phyloP scores from a whole-genome alignment of 2,797 vertebrate species.

The Melanotaenia boesemani region DNA sequence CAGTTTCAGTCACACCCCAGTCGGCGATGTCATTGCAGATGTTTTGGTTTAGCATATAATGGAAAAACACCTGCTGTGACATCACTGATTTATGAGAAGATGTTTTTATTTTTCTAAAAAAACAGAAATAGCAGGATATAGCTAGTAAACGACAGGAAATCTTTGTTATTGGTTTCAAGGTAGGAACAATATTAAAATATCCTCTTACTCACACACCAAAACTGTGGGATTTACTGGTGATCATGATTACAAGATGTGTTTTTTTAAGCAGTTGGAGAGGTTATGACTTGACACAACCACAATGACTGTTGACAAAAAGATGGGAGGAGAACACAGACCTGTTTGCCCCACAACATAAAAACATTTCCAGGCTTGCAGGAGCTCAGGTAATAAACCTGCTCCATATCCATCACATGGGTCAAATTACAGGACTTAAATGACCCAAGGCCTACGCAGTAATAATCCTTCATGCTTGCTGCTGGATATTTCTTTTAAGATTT shows the following conservation, averaged over 20 bases:
- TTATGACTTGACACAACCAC: constrained; percentile 16
- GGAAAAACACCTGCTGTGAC: constrained; percentile 27
- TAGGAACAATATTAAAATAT: not conserved
- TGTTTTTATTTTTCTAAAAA: not conserved
- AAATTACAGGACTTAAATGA: constrained; percentile 64
- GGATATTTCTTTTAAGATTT: constrained; percentile 58
- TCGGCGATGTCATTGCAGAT: constrained; percentile 35
- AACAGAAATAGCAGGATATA: not conserved
- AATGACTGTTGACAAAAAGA: constrained; percentile 35
- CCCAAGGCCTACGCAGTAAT: constrained; percentile 33
- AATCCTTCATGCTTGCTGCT: constrained; percentile 50
- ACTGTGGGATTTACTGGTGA: constrained; percentile 6
- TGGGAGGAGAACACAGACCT: constrained; percentile 2
- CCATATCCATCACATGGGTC: constrained; percentile 61
- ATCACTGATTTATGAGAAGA: not conserved
- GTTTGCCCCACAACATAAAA: constrained; percentile 29
- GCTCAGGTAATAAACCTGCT: constrained; percentile 41
- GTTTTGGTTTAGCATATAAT: constrained; percentile 16
- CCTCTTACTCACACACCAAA: not conserved
- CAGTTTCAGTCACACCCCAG: not conserved
- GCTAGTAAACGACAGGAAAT: not conserved
- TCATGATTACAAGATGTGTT: constrained; percentile 7
- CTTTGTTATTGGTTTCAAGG: not conserved
- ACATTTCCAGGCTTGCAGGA: constrained; percentile 35
- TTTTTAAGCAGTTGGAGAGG: too few relatives aligned